Base-by-base conservation (phyloP, 2,888 invertebrate genomes). In the Lepidocyrtoides sp. region DNA sequence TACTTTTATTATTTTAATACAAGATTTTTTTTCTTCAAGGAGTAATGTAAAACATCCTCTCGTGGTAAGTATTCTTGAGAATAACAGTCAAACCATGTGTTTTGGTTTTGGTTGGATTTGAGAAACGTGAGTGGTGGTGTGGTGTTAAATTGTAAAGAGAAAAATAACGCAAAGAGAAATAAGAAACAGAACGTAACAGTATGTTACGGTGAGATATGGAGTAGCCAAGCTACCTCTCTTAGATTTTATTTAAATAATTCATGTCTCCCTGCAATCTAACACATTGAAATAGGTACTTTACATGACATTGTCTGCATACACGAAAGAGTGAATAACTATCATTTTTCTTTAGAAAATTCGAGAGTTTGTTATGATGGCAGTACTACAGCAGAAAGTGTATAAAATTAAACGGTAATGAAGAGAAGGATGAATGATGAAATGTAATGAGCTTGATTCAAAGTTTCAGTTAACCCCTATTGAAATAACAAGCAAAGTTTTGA, bases 1-100 rank as follows among this genome's bases (percentile, higher is more conserved):
- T 72, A 44, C 72, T 72, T 72, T n/a, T n/a, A n/a, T 72, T 44
- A 44, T 1, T 72, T 72, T 72, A 23, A 44, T 72, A 44, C 44
- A 20, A 5, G 41, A 72, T 72, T 69, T 41, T 41, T 44, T 72
- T n/a, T n/a, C n/a, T n/a, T n/a, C n/a, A n/a, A n/a, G n/a, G n/a
- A n/a, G 14, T 32, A 36, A 36, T 36, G 32, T 10, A 63, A 63
- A 10, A 60, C 32, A 12, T n/a, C n/a, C n/a, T n/a, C n/a, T n/a
- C n/a, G n/a, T n/a, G 32, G 32, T 12, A 66, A 14, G 32, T 66
- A 14, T n/a, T n/a, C n/a, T n/a, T n/a, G n/a, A 20, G 8, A 23
- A 23, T n/a, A 8, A 20, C 8, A 17, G n/a, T 54, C 17, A n/a
- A 54, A 54, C 54, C 54, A 7, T 54, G 54, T 17, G 54, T 23